These are phyloP conservation scores for Chrysopilus asiliformis DNA, from an alignment of 2,888 invertebrate genomes.

Conservation along the genomic window DNA sequence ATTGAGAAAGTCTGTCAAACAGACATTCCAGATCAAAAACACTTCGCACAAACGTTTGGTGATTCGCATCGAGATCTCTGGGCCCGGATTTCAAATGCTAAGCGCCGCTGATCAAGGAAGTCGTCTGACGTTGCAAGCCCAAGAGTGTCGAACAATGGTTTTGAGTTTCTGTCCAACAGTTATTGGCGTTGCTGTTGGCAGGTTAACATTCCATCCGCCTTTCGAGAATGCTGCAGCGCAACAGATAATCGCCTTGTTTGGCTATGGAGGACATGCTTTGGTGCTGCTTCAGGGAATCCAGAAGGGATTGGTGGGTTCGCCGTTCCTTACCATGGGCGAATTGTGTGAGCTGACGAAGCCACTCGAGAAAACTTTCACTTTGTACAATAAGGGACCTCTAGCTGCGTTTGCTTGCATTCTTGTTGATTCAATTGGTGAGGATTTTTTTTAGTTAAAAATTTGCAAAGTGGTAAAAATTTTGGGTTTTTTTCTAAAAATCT, in stretches of 20 bases:
- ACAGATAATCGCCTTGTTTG: constrained; percentile 33
- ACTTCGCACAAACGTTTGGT: constrained; percentile 41
- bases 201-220: constrained; percentile 41
- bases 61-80: constrained; percentile 39
- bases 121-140: constrained; percentile 38
- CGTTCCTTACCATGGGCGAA: constrained; percentile 45
- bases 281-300: constrained; percentile 39
- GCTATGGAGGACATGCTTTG: constrained; percentile 44
- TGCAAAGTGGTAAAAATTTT: no score
- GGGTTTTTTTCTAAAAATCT: background rate
- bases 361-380: constrained; percentile 37
- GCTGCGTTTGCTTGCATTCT: constrained; percentile 37
- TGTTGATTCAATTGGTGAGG: constrained; percentile 22
- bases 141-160: constrained; percentile 42
- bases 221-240: constrained; percentile 12
- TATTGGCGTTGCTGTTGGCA: constrained; percentile 41
- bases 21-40: constrained; percentile 44
- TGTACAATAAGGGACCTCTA: constrained; percentile 44
- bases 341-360: constrained; percentile 35
- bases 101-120: constrained; percentile 26
- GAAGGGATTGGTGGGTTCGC: constrained; percentile 42
- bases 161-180: constrained; percentile 43
- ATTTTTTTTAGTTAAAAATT: no score
- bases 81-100: constrained; percentile 37
- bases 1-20: constrained; percentile 39